Percentiles rank a stretch among this genome's conserved stretches.
Evolutionary conservation across 2,797 vertebrate genomes (phyloP).

Genomic region (Menidia menidia): DNA sequence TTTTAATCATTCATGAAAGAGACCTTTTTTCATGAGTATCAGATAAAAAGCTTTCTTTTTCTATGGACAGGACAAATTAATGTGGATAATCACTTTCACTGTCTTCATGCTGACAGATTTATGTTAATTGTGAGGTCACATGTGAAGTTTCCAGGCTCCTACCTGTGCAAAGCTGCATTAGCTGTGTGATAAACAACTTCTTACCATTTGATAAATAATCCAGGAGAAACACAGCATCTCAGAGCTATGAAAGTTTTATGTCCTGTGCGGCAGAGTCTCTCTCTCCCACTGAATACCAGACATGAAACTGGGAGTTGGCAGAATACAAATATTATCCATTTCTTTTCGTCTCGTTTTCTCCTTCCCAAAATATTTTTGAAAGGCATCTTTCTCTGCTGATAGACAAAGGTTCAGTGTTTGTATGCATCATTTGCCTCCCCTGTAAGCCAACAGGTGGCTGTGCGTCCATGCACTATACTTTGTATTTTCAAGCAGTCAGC

Average conservation of each 20-base stretch:
- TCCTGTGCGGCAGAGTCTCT: slow-evolving; percentile 59
- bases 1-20: slow-evolving; percentile 54
- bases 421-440: slow-evolving; percentile 6
- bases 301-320: slow-evolving; percentile 46
- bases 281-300: slow-evolving; percentile 62
- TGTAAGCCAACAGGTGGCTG: slow-evolving; percentile 45
- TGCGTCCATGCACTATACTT: slow-evolving; percentile 13
- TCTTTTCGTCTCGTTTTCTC: slow-evolving; percentile 38
- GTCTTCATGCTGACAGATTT: slow-evolving; percentile 48
- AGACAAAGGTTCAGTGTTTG: slow-evolving; percentile 36
- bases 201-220: slow-evolving; percentile 83
- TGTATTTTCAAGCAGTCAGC: slow-evolving; percentile 17
- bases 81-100: slow-evolving; percentile 41
- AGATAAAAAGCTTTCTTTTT: slow-evolving; percentile 31
- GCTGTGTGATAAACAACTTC: slow-evolving; percentile 79
- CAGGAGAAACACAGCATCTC: slow-evolving; percentile 77
- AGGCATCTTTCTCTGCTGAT: slow-evolving; percentile 30
- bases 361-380: slow-evolving; percentile 55
- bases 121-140: slow-evolving; percentile 66
- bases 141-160: slow-evolving; percentile 49
- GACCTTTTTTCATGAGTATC: slow-evolving; percentile 33
- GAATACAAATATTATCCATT: slow-evolving; percentile 68
- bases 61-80: slow-evolving; percentile 55
- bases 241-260: slow-evolving; percentile 82
- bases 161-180: slow-evolving; percentile 73